Conservation (phyloP, 2,888 invertebrate genomes). For the Erebia aethiops region DNA sequence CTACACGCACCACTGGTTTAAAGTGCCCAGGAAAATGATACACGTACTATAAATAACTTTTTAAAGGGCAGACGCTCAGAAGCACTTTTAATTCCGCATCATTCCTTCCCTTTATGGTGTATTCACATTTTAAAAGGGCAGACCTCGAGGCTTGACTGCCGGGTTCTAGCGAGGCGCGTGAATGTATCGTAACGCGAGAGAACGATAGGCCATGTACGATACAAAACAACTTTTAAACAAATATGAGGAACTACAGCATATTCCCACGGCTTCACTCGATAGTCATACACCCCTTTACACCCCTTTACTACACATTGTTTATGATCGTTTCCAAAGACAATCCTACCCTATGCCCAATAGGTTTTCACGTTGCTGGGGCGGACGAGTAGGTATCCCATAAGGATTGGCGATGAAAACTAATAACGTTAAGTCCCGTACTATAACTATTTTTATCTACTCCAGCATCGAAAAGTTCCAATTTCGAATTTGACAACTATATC, state of each 20-base stretch:
- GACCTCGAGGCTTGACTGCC: slow-evolving; percentile 61
- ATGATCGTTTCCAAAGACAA: too few relatives aligned
- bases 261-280: background rate
- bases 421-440: too few relatives aligned
- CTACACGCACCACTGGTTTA: slow-evolving; percentile 20
- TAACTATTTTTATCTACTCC: too few relatives aligned
- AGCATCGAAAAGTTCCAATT: too few relatives aligned
- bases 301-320: too few relatives aligned
- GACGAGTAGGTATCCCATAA: too few relatives aligned
- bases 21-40: slow-evolving; percentile 27
- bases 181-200: slow-evolving; percentile 40
- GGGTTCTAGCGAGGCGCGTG: slow-evolving; percentile 55
- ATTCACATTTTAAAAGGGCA: slow-evolving; percentile 45
- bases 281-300: too few relatives aligned
- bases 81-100: slow-evolving; percentile 42
- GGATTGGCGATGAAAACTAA: too few relatives aligned
- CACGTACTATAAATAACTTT: slow-evolving; percentile 31
- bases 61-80: slow-evolving; percentile 40
- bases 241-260: background rate
- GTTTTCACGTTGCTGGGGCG: too few relatives aligned
- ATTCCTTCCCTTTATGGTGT: slow-evolving; percentile 57
- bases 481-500: too few relatives aligned
- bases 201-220: slow-evolving; percentile 24
- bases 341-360: too few relatives aligned
- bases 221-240: slow-evolving; percentile 25